These are phyloP conservation scores for Loriculus beryllinus DNA, from an alignment of 2,797 vertebrate genomes.

Conservation along the genomic window DNA sequence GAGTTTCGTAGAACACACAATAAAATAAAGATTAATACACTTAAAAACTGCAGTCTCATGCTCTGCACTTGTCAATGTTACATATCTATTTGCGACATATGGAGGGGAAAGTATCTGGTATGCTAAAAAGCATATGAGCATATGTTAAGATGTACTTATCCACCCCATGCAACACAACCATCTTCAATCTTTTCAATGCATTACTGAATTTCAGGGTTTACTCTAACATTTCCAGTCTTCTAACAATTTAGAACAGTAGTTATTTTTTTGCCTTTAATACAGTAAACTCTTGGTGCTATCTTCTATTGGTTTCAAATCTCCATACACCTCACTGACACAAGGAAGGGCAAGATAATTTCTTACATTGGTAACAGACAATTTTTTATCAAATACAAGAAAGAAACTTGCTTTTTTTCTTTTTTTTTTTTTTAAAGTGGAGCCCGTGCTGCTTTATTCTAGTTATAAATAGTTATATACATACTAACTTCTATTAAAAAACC, in stretches of 20 bases:
- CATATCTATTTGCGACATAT: not conserved
- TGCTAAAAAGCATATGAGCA: not conserved
- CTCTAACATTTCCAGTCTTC: not conserved
- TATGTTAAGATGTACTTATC: not conserved
- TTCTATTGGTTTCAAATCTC: not conserved
- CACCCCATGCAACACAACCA: not conserved
- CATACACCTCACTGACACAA: not conserved
- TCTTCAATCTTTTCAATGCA: not conserved
- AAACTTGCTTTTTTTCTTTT: not conserved
- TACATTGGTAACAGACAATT: not conserved
- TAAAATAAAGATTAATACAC: not conserved
- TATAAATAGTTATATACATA: not conserved
- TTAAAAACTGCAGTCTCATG: not conserved
- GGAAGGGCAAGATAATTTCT: not conserved
- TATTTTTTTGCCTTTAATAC: not conserved
- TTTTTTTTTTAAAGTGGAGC: not conserved
- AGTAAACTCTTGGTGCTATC: not conserved
- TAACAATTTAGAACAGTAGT: not conserved
- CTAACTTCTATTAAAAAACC: not conserved
- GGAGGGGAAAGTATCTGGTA: not conserved
- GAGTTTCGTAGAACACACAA: not conserved
- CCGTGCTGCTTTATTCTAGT: not conserved
- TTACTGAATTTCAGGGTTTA: not conserved
- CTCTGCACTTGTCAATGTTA: rapidly evolving
- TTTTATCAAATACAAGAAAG: not conserved